These are phyloP conservation scores for Thaumetopoea pityocampa DNA, from an alignment of 1,140 invertebrate genomes.

Conservation along the genomic window DNA sequence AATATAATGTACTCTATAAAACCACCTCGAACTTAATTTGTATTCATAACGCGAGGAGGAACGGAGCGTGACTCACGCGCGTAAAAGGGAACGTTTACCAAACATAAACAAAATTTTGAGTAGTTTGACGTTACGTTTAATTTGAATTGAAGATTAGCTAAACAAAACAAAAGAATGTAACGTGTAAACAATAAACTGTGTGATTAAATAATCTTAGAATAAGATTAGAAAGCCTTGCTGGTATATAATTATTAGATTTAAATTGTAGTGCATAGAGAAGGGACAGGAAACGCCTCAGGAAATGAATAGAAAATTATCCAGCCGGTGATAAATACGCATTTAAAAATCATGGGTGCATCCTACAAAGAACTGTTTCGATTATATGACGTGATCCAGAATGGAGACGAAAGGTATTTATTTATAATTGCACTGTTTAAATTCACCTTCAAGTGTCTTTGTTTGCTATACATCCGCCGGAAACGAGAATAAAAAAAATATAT, in stretches of 20 bases:
- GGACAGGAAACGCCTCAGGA: constrained; percentile 55
- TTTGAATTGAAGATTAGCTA: not conserved
- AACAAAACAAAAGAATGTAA: constrained; percentile 8
- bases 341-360: constrained; percentile 55
- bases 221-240: too few relatives aligned
- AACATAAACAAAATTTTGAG: constrained; percentile 15
- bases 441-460: too few relatives aligned
- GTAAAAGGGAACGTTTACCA: constrained; percentile 6
- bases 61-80: too few relatives aligned
- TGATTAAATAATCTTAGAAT: constrained; percentile 25
- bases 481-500: too few relatives aligned
- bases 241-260: constrained; percentile 38
- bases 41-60: too few relatives aligned
- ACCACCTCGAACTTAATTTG: too few relatives aligned
- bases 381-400: constrained; percentile 63
- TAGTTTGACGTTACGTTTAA: constrained; percentile 16
- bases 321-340: constrained; percentile 44
- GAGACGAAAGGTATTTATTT: constrained; percentile 45
- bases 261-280: too few relatives aligned
- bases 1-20: too few relatives aligned
- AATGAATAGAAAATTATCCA: constrained; percentile 54
- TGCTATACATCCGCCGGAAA: too few relatives aligned
- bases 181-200: not conserved
- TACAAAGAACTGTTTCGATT: constrained; percentile 63
- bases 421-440: too few relatives aligned